A percentile compares a stretch with the other conserved stretches of the same genome.
phyloP scores from a whole-genome alignment of 2,888 invertebrate species.

The Encarsia formosa region DNA sequence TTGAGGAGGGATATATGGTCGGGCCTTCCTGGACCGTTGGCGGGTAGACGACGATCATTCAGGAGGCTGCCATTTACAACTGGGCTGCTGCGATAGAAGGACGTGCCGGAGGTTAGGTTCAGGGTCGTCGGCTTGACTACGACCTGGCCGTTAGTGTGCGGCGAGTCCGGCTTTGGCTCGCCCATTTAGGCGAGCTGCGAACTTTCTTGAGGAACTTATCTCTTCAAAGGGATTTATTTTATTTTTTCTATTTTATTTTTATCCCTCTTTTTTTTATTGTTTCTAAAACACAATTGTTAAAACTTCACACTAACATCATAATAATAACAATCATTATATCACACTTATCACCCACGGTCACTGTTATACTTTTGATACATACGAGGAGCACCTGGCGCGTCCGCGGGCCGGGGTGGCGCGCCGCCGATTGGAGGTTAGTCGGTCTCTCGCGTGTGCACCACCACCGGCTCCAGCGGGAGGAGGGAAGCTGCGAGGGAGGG shows the following conservation, averaged over 20 bases:
- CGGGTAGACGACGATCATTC: constrained; percentile 47
- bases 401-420: constrained; percentile 31
- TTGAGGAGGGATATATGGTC: constrained; percentile 18
- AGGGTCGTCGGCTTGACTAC: constrained; percentile 48
- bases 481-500: neutral
- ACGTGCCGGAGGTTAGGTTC: constrained; percentile 47
- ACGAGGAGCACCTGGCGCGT: neutral
- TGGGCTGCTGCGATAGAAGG: constrained; percentile 43
- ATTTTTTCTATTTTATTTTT: too few relatives aligned
- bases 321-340: too few relatives aligned
- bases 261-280: too few relatives aligned
- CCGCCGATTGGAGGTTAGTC: constrained; percentile 42
- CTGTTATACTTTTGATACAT: too few relatives aligned
- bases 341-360: too few relatives aligned
- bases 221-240: neutral
- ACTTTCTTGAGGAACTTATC: constrained; percentile 8
- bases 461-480: constrained; percentile 19
- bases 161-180: constrained; percentile 46
- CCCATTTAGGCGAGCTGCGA: constrained; percentile 43
- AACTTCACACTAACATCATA: too few relatives aligned
- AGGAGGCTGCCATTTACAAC: constrained; percentile 45
- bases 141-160: constrained; percentile 48
- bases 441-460: constrained; percentile 43
- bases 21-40: constrained; percentile 24
- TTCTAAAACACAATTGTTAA: too few relatives aligned